Percentiles rank a stretch among this genome's conserved stretches.
phyloP scores from a whole-genome alignment of 1,140 invertebrate genomes.

The Eupeodes corollae region DNA sequence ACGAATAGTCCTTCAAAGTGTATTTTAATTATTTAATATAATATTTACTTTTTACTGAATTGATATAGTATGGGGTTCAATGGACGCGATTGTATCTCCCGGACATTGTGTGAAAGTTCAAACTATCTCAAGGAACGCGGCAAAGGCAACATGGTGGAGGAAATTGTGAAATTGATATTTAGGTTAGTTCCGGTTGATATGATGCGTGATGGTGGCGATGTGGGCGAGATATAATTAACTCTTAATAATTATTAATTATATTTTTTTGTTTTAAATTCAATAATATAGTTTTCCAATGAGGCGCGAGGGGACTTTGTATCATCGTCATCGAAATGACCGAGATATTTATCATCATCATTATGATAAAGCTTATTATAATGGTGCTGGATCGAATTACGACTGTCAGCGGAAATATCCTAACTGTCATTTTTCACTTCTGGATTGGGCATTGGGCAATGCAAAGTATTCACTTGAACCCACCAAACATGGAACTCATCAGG shows the following conservation, averaged over 20 bases:
- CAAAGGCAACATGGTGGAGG: slow-evolving; percentile 51
- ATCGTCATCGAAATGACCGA: neutral
- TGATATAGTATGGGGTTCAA: slow-evolving; percentile 61
- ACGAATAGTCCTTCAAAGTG: neutral
- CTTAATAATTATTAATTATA: too few species aligned
- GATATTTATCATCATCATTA: slow-evolving; percentile 18
- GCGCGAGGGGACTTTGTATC: neutral
- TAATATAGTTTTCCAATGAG: neutral
- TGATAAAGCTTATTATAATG: slow-evolving; percentile 20
- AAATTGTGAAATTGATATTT: slow-evolving; percentile 53
- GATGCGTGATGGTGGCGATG: neutral
- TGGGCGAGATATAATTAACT: too few species aligned
- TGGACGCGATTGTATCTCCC: slow-evolving; percentile 51
- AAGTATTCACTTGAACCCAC: slow-evolving; percentile 43
- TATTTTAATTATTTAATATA: neutral
- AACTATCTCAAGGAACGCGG: slow-evolving; percentile 47
- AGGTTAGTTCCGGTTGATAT: slow-evolving; percentile 9
- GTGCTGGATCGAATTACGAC: slow-evolving; percentile 22
- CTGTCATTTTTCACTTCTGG: slow-evolving; percentile 58
- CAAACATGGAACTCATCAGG: slow-evolving; percentile 14
- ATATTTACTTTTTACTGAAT: neutral
- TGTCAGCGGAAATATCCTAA: slow-evolving; percentile 47
- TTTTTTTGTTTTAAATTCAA: neutral
- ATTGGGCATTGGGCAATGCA: slow-evolving; percentile 48
- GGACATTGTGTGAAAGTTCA: slow-evolving; percentile 57